phyloP scores from a whole-genome alignment of 2,888 invertebrate genomes.

The Alloplasta piceator region DNA sequence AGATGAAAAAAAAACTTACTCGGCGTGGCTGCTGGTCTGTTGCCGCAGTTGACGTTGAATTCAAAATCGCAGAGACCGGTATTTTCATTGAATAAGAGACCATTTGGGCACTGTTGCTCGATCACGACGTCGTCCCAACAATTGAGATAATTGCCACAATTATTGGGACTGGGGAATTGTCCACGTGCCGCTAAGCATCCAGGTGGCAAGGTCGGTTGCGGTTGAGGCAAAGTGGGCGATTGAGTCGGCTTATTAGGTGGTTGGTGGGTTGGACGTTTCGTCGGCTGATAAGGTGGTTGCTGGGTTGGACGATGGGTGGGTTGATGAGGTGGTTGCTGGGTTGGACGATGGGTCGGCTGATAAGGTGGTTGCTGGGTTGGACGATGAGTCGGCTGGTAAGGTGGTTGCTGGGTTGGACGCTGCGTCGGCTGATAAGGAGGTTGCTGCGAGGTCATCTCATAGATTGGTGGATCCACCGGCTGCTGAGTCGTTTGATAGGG shows the following conservation, averaged over 20 bases:
- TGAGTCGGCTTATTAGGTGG: constrained; percentile 2
- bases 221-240: neutral
- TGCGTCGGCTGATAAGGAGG: constrained; percentile 50
- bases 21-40: constrained; percentile 82
- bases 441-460: constrained; percentile 28
- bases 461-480: constrained; percentile 49
- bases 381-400: constrained; percentile 46
- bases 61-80: constrained; percentile 87
- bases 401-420: neutral
- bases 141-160: constrained; percentile 88
- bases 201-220: constrained; percentile 46
- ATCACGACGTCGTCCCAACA: constrained; percentile 89
- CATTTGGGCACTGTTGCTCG: constrained; percentile 88
- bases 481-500: constrained; percentile 58
- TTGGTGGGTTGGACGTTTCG: constrained; percentile 52
- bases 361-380: constrained; percentile 42
- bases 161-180: constrained; percentile 86
- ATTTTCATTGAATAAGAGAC: constrained; percentile 86
- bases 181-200: constrained; percentile 84
- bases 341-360: constrained; percentile 42
- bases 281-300: no score
- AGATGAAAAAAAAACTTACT: constrained; percentile 76
- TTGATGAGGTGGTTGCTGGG: constrained; percentile 50
- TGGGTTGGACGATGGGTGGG: no score
- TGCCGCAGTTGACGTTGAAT: constrained; percentile 87